Evolutionary conservation across 1,140 invertebrate genomes (phyloP).

Genomic region (Leptonema lineaticorne): DNA sequence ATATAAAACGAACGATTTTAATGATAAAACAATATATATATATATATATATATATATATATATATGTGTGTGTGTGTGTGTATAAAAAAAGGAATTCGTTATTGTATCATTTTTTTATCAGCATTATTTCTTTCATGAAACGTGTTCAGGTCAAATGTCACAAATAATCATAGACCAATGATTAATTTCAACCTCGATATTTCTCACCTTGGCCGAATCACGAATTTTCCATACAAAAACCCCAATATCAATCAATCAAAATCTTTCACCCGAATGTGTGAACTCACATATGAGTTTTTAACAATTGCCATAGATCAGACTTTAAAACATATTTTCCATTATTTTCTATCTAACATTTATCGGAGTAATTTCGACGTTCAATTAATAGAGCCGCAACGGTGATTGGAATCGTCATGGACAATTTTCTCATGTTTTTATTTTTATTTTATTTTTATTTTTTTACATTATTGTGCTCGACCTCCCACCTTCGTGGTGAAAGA

Average conservation of each 20-base stretch:
- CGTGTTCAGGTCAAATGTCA: neutral
- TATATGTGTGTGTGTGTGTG: no score
- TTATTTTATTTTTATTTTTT: no score
- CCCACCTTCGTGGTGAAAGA: neutral
- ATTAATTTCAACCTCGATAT: slow-evolving; percentile 2
- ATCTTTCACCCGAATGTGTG: neutral
- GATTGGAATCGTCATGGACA: neutral
- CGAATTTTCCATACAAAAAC: neutral
- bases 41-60: no score
- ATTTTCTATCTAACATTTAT: no score
- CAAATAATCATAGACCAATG: neutral
- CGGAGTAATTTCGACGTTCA: no score
- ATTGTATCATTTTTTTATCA: no score
- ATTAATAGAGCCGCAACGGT: neutral
- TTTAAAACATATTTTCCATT: neutral
- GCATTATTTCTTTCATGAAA: neutral
- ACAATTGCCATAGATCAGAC: neutral
- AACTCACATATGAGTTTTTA: neutral
- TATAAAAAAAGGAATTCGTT: no score
- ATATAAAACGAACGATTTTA: no score
- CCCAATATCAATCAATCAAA: neutral
- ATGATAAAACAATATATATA: no score
- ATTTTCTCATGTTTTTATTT: slow-evolving; percentile 2
- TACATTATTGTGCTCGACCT: no score
- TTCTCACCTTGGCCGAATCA: slow-evolving; percentile 22